A percentile compares a stretch with the other conserved stretches of the same genome.
Evolutionary conservation across 2,888 invertebrate genomes (phyloP).

Genomic region (Acanthosepion esculentum): DNA sequence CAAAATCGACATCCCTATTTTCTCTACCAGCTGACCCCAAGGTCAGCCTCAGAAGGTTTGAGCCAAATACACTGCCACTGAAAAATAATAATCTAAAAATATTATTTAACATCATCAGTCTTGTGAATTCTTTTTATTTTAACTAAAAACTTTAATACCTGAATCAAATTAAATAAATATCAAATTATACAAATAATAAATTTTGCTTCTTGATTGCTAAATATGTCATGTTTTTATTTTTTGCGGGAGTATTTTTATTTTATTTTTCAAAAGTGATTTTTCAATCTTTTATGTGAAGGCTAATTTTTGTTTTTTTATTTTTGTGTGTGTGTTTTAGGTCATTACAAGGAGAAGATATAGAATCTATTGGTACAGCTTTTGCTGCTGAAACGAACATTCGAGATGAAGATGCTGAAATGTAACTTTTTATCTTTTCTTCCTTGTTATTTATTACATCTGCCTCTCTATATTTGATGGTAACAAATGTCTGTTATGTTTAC

Average conservation of each 20-base stretch:
- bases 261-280: neutral
- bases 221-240: neutral
- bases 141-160: too few relatives aligned
- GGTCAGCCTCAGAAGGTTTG: too few relatives aligned
- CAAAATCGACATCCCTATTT: too few relatives aligned
- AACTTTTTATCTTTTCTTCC: conserved; percentile 69
- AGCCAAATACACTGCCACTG: too few relatives aligned
- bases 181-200: neutral
- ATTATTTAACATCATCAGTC: too few relatives aligned
- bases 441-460: too few relatives aligned
- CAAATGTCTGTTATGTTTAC: too few relatives aligned
- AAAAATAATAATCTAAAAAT: too few relatives aligned
- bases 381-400: conserved; percentile 98
- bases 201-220: neutral
- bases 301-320: neutral
- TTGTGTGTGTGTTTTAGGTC: conserved; percentile 51
- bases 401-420: conserved; percentile 99
- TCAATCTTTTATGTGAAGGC: neutral
- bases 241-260: neutral
- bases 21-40: too few relatives aligned
- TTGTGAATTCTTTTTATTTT: too few relatives aligned
- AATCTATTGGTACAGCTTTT: conserved; percentile 91
- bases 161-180: neutral
- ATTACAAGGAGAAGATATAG: conserved; percentile 67
- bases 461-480: too few relatives aligned